These are phyloP conservation scores for Callyntrura sp. DNA, from an alignment of 2,888 invertebrate species.

Conservation along the genomic window DNA sequence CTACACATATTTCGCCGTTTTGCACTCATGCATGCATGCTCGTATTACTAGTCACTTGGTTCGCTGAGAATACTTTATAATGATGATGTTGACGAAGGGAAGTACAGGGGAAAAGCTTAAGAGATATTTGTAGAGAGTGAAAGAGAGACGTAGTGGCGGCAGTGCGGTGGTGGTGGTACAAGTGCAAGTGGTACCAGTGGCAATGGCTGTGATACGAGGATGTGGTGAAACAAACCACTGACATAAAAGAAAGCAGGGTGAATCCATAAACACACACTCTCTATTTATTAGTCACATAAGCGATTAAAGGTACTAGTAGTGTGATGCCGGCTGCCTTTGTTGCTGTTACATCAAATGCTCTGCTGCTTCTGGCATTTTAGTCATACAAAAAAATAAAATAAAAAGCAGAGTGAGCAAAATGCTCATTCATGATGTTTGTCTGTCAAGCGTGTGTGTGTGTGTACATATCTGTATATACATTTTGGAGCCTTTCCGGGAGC, in stretches of 20 bases:
- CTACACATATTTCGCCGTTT: background rate
- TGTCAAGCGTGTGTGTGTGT: background rate
- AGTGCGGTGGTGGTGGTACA: background rate
- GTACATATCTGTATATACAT: background rate
- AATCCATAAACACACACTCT: conserved; percentile 25
- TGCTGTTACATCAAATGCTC: no score
- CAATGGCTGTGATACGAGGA: background rate
- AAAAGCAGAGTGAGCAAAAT: background rate
- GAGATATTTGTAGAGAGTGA: background rate
- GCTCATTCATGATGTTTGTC: background rate
- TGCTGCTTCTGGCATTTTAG: conserved; percentile 33
- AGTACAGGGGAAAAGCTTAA: conserved; percentile 24
- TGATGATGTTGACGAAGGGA: background rate
- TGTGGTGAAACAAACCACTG: background rate
- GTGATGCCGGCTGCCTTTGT: conserved; percentile 10
- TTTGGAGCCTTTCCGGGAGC: background rate
- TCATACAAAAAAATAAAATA: background rate
- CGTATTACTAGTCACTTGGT: background rate
- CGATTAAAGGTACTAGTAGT: background rate
- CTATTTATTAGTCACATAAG: conserved; percentile 24
- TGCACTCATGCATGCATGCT: background rate
- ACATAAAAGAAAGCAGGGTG: conserved; percentile 12
- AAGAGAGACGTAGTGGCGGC: background rate
- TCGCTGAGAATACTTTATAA: conserved; percentile 3
- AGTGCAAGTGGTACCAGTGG: background rate